Evolutionary conservation across 1,140 invertebrate species (phyloP), one percentile per base, ranked within the genome.

Genomic region (Cepaea nemoralis): DNA sequence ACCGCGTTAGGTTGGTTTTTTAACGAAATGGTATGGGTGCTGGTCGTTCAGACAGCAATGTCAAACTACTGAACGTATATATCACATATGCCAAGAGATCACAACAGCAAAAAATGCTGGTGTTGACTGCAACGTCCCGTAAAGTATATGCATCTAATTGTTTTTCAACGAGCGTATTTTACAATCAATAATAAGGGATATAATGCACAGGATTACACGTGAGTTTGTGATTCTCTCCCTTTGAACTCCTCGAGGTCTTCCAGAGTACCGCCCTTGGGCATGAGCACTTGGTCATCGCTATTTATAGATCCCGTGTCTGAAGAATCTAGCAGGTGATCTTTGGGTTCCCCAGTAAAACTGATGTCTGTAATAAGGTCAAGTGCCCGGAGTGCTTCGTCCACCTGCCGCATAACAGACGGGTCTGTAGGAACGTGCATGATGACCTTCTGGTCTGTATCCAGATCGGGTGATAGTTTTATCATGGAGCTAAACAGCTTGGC

Each of bases 351-450:
- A 0, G 86, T 86, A 31, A 87, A 35, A 81, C 86, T 88, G 48
- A 89, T 88, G 81, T 89, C 87, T n/a, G 86, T 87, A 42, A 90
- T 87, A 22, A 89, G 82, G 67, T 90, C 89, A 16, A 89, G 81
- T 3, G 85, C 86, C 70, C 85, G 81, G 24, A 89, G 71, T 37
- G 83, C 83, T 39, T 87, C 86, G 37, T 87, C 84, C n/a, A 67
- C 42, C 45, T 79, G 31, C 16, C 80, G 71, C 78, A 81, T 82
- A 39, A 86, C 82, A 0, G 79, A 66, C 16, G 84, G 85, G 39
- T 85, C 83, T 12, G 83, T 84, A n/a, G 88, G 87, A 66, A 88
- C 86, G 79, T 89, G 87, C 66, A 87, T 83, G 35, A 87, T 85
- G 79, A 85, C 83, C 83, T 86, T 83, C 63, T 88, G 85, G 35